Conservation (phyloP, 2,888 invertebrate genomes). For the Spodoptera picta region DNA sequence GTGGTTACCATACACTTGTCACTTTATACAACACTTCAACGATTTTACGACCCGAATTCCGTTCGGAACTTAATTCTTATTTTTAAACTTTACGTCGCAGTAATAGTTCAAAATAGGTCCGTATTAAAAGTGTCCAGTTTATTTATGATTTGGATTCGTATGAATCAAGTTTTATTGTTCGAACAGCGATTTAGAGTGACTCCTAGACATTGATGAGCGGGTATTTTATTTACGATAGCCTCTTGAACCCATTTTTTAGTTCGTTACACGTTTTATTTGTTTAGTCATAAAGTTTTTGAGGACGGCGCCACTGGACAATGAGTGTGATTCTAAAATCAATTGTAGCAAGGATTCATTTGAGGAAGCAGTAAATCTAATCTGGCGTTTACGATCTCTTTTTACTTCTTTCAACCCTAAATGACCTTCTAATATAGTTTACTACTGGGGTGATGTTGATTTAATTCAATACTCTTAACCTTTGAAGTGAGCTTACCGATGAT, state of each 20-base stretch:
- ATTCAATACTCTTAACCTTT: not conserved
- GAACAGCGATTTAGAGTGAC: conserved; percentile 72
- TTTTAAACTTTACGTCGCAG: conserved; percentile 73
- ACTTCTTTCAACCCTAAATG: conserved; percentile 36
- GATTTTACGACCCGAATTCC: conserved; percentile 69
- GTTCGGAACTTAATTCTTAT: conserved; percentile 70
- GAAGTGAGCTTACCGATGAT: too few relatives aligned
- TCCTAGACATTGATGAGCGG: conserved; percentile 74
- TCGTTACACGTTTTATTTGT: conserved; percentile 70
- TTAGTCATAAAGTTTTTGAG: conserved; percentile 61
- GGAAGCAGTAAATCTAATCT: conserved; percentile 43
- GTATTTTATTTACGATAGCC: conserved; percentile 75
- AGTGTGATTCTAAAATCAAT: conserved; percentile 54
- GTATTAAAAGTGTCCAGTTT: conserved; percentile 80
- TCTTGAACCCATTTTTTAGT: conserved; percentile 81
- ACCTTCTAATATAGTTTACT: conserved; percentile 21
- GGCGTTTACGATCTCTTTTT: conserved; percentile 37
- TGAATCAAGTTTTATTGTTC: conserved; percentile 82
- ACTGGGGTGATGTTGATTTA: conserved; percentile 10
- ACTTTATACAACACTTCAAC: conserved; percentile 66
- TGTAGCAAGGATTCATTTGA: conserved; percentile 45
- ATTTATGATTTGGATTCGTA: conserved; percentile 76
- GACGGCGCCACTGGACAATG: conserved; percentile 66
- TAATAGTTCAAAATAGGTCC: conserved; percentile 84
- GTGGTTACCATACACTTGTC: conserved; percentile 66